A percentile compares a stretch with the other conserved stretches of the same genome.
Conservation (phyloP, 2,888 invertebrate species). For the Arrhopalites spinosus region DNA sequence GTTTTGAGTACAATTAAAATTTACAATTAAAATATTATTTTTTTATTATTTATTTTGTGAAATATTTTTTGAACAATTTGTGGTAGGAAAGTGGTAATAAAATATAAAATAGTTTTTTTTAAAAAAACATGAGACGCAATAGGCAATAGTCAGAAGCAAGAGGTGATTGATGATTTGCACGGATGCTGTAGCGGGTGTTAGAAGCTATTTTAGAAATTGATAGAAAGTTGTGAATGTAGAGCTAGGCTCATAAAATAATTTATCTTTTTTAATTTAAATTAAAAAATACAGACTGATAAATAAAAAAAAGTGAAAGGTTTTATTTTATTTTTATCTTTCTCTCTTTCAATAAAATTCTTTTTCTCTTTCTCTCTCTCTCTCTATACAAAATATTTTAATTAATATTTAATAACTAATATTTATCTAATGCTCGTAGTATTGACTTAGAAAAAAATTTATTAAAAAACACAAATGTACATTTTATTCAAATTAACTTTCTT, state of each 20-base stretch:
- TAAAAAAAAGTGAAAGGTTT: not conserved
- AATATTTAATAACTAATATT: not conserved
- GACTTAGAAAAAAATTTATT: conserved; percentile 14
- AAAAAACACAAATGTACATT: not conserved
- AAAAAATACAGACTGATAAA: not conserved
- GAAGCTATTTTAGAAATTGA: conserved; percentile 33
- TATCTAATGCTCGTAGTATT: conserved; percentile 2
- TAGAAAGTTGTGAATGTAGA: conserved; percentile 35
- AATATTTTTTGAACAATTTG: no score
- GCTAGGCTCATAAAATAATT: conserved; percentile 21
- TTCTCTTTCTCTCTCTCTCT: not conserved
- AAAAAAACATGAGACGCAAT: no score
- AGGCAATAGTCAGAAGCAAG: not conserved
- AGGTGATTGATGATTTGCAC: conserved; percentile 30
- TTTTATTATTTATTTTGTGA: no score
- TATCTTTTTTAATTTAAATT: not conserved
- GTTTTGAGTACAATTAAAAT: no score
- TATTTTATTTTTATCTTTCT: not conserved
- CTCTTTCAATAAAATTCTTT: no score
- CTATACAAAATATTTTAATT: not conserved
- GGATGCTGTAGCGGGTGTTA: conserved; percentile 33
- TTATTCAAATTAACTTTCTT: not conserved
- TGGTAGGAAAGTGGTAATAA: no score
- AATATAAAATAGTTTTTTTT: no score
- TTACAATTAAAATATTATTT: no score